phyloP scores from a whole-genome alignment of 1,140 invertebrate species.

The Bombus difficillimus region DNA sequence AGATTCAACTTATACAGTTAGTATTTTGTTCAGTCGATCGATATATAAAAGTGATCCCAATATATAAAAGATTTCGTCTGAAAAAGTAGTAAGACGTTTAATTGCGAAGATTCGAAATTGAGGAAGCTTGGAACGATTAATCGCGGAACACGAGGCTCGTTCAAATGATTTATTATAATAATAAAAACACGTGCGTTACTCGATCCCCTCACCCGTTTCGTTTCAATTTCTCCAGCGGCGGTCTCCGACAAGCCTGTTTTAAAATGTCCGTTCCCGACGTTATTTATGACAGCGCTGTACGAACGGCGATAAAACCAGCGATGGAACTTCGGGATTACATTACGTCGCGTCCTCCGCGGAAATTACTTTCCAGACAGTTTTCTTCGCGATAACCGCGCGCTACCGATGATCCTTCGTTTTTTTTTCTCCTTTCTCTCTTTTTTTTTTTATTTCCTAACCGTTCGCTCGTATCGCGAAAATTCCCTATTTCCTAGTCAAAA shows the following conservation, averaged over 20 bases:
- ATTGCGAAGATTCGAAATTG: not conserved
- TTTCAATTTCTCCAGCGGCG: not conserved
- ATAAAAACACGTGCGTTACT: not conserved
- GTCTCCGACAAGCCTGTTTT: constrained; percentile 1
- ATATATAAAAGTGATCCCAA: no score
- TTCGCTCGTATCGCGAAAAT: not conserved
- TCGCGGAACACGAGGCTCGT: no score
- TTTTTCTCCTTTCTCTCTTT: not conserved
- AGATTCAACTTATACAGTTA: not conserved
- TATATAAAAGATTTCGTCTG: no score
- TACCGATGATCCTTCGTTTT: constrained; percentile 18
- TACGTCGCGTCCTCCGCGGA: constrained; percentile 39
- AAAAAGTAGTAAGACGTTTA: not conserved
- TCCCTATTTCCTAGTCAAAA: not conserved
- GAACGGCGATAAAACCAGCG: constrained; percentile 30
- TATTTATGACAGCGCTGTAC: constrained; percentile 35
- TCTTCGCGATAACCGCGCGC: constrained; percentile 3
- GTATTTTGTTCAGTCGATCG: not conserved
- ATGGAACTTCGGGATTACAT: constrained; percentile 44
- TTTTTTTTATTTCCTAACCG: not conserved
- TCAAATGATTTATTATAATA: constrained; percentile 4
- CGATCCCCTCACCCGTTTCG: not conserved
- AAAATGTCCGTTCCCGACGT: constrained; percentile 22
- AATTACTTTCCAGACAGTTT: constrained; percentile 46
- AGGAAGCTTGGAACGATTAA: not conserved